Evolutionary conservation across 37 sponge, comb jelly and placozoan species (phyloP), one percentile per base, ranked within the genome.

Genomic region (Ianthella basta): DNA sequence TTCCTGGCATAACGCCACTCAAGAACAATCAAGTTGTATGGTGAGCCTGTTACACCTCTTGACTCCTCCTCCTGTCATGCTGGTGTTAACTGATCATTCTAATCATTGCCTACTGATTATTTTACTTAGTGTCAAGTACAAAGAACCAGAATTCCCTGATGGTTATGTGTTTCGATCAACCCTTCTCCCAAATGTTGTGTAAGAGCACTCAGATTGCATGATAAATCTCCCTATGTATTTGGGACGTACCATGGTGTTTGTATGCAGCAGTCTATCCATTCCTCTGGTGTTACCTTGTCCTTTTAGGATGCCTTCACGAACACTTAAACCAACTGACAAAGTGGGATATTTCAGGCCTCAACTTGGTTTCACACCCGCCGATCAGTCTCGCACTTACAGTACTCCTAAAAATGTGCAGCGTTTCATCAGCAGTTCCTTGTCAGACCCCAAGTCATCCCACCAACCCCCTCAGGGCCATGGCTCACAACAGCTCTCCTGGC

Each of bases 111-210:
- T 15, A 18, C 44, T 29, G 16, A 16, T 29, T 41, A 33, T 40
- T 63, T 30, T 82, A 67, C 36, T 50, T 60, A 90, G 91, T 77
- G 82, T 82, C 10, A 83, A 79, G 25, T 96, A 91, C 78, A 63
- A 73, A 64, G 93, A 97, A 73, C 97, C 95, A 25, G 54, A 82
- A 29, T 94, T 87, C 34, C 85, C 83, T 69, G 38, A 70, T 2
- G 91, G 82, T n/a, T 83, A 89, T 64, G 56, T 94, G 4, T 97
- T 86, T 81, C 80, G 90, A 56, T 88, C 95, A 66, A 88, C 61
- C 40, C 81, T 94, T 13, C 83, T 97, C 0, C 88, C 88, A 4
- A 81, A 85, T 36, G 93, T 56, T 34, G 38, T 24, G 86, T 86
- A 86, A 25, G 82, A 8, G 10, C 21, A 32, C 36, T 61, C 63